phyloP scores from a whole-genome alignment of 2,113 vertebrate species.

The Myrmophylax atrothorax region DNA sequence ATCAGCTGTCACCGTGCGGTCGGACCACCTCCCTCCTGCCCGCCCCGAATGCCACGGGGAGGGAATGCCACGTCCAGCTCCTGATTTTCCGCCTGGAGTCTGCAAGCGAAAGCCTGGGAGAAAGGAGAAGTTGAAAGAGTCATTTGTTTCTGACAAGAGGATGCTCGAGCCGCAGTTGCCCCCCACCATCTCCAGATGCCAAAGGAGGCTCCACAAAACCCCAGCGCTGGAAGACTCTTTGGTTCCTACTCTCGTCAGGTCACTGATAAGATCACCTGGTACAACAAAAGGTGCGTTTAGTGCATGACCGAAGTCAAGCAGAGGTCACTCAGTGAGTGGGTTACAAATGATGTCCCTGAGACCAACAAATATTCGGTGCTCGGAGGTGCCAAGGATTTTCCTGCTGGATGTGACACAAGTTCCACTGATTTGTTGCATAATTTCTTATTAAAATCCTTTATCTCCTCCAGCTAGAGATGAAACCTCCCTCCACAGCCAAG shows the following conservation, averaged over 20 bases:
- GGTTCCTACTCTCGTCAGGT: neutral
- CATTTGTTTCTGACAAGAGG: neutral
- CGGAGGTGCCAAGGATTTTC: neutral
- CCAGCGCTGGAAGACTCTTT: neutral
- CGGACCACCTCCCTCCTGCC: conserved; percentile 57
- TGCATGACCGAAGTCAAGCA: neutral
- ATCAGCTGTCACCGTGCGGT: conserved; percentile 68
- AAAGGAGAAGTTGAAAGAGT: conserved; percentile 53
- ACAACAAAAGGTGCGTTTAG: neutral
- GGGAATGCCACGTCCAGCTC: neutral
- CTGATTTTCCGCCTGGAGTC: neutral
- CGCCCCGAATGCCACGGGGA: neutral
- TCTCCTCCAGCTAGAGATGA: neutral
- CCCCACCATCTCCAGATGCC: neutral
- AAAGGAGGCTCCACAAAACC: neutral
- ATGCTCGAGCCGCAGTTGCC: neutral
- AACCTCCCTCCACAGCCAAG: neutral
- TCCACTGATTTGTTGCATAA: conserved; percentile 27
- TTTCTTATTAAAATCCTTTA: conserved; percentile 15
- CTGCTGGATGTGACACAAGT: neutral
- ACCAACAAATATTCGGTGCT: fast-evolving
- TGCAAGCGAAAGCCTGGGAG: neutral
- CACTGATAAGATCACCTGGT: neutral
- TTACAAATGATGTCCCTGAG: neutral
- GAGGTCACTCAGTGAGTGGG: neutral